Evolutionary conservation across 2,113 vertebrate species (phyloP), one percentile per base, ranked within the genome.

Genomic region (Ascaphus truei): DNA sequence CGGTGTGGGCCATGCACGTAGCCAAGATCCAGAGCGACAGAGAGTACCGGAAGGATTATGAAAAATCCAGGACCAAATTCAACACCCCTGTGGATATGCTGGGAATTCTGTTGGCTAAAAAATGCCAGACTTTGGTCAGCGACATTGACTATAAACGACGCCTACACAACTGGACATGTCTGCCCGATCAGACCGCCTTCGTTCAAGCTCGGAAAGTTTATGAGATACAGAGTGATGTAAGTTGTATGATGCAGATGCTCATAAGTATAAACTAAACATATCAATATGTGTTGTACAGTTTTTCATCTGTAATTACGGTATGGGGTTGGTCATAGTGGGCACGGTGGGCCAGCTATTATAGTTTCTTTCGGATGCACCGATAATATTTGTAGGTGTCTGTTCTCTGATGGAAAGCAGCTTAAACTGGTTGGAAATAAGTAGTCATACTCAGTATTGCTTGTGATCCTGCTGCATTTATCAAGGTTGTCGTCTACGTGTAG

Each of bases 11-110:
- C 15, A 50, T 95, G 80, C 90, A 95, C 61, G 86, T 92, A 22
- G 93, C 77, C 67, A 96, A 81, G 79, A 96, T 96, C 22, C 91
- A 94, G 80, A 96, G 94, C 50, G 92, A 96, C 33, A 85, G 71
- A 23, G 82, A 95, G 26, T 96, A 96, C 76, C 95, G 96, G 71
- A 96, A 95, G 37, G 90, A 93, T 79, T 96, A 93, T 79, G 91
- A 96, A 77, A 90, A 92, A 72, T 90, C 86, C 79, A 96, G 95
- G 74, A 96, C 94, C 71, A 96, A 85, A 69, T 95, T 78, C 72
- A 5, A 85, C 67, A 85, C 89, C 6, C 94, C 94, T 0, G 93
- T 84, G 3, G 94, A 96, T 78, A 93, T 95, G 92, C 4, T 96
- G 74, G 86, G 60, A 0, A 75, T 95, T 50, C 89, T 94, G 4